Evolutionary conservation across 1,140 invertebrate species (phyloP).

Genomic region (Penaeus chinensis): DNA sequence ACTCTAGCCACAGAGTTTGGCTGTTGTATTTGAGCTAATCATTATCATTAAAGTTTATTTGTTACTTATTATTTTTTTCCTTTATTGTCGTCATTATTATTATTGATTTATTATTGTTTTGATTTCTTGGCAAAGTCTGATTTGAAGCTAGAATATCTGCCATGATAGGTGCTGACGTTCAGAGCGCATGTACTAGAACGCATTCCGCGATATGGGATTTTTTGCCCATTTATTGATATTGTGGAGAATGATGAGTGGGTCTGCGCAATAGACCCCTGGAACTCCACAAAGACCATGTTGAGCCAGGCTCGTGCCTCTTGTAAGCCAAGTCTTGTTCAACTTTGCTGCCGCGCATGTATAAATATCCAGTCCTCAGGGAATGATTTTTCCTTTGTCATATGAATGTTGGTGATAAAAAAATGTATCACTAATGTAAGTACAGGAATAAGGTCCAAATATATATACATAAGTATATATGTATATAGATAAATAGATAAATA

Average conservation of each 20-base stretch:
- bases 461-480: too few relatives aligned
- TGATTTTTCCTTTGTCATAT: not conserved
- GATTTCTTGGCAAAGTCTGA: too few relatives aligned
- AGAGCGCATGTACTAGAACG: conserved; percentile 39
- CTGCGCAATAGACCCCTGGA: conserved; percentile 48
- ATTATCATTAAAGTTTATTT: too few relatives aligned
- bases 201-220: conserved; percentile 31
- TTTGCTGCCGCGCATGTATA: conserved; percentile 38
- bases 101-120: too few relatives aligned
- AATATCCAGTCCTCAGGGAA: conserved; percentile 50
- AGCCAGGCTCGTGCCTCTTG: conserved; percentile 46
- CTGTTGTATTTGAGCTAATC: too few relatives aligned
- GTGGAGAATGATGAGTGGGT: conserved; percentile 47
- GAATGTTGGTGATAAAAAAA: not conserved
- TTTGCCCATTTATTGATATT: conserved; percentile 15
- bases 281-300: conserved; percentile 41
- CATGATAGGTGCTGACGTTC: conserved; percentile 12
- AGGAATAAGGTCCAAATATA: too few relatives aligned
- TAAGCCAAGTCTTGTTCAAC: conserved; percentile 51
- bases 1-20: too few relatives aligned
- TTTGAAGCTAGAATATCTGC: not conserved
- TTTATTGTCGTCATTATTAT: too few relatives aligned
- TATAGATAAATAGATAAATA: not conserved
- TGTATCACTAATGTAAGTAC: too few relatives aligned
- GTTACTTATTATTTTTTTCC: too few relatives aligned